Evolutionary conservation across 2,113 vertebrate genomes (phyloP).

Genomic region (Gobius niger): DNA sequence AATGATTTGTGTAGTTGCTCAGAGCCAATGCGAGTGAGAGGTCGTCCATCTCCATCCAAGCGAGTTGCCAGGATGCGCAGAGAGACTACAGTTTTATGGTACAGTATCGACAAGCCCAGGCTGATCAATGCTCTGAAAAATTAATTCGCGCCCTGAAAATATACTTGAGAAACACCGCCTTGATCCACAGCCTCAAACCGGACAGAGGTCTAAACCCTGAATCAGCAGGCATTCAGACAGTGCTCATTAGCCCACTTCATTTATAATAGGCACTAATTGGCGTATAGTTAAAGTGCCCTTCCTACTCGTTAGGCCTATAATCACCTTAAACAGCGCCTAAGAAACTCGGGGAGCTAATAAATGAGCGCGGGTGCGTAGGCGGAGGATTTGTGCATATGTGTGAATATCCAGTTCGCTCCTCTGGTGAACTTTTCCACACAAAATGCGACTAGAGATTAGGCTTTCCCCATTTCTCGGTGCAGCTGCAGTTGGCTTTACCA

Average conservation of each 20-base stretch:
- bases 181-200: conserved; percentile 38
- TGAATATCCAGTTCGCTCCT: conserved; percentile 41
- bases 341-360: conserved; percentile 37
- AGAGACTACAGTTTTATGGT: conserved; percentile 10
- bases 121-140: conserved; percentile 27
- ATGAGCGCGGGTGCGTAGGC: conserved; percentile 27
- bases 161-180: conserved; percentile 20
- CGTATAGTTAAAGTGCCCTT: conserved; percentile 54
- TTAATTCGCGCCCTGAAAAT: conserved; percentile 18
- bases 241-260: conserved; percentile 61
- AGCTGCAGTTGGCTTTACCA: conserved; percentile 47
- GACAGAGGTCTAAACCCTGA: conserved; percentile 52
- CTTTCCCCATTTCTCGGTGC: conserved; percentile 47
- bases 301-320: conserved; percentile 70
- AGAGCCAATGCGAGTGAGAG: background rate
- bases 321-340: conserved; percentile 63
- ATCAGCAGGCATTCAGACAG: conserved; percentile 57
- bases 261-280: conserved; percentile 66
- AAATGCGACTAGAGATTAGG: conserved; percentile 27
- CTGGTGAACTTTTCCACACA: conserved; percentile 40
- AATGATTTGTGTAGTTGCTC: background rate
- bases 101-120: conserved; percentile 2
- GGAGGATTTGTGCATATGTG: conserved; percentile 44
- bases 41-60: background rate
- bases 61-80: background rate